phyloP scores from a whole-genome alignment of 2,113 vertebrate species.

The Charina bottae region DNA sequence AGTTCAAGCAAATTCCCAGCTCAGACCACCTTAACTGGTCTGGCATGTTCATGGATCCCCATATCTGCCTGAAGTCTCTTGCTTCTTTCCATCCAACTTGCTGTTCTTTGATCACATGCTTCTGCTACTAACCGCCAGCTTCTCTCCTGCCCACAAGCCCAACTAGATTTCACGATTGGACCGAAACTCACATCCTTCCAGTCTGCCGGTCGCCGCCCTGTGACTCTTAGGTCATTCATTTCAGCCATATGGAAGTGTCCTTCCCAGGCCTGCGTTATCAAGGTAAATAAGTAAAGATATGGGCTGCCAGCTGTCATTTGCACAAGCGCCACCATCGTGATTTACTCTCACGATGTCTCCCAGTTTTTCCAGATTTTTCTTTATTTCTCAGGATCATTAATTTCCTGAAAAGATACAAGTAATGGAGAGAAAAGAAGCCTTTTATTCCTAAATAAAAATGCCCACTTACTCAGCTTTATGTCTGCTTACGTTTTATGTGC shows the following conservation, averaged over 20 bases:
- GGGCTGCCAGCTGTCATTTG: conserved; percentile 55
- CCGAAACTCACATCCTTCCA: not conserved
- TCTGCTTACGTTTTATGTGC: not conserved
- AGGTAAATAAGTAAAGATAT: not conserved
- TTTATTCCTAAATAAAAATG: conserved; percentile 14
- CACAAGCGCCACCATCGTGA: conserved; percentile 50
- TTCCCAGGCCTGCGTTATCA: conserved; percentile 5
- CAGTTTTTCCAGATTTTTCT: conserved; percentile 34
- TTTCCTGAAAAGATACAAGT: conserved; percentile 38
- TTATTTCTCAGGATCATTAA: conserved; percentile 48
- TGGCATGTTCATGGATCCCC: too few relatives aligned
- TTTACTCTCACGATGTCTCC: conserved; percentile 51
- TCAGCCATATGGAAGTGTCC: not conserved
- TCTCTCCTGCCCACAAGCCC: too few relatives aligned
- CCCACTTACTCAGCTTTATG: not conserved
- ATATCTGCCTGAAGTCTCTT: not conserved
- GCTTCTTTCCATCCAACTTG: not conserved
- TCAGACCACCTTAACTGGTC: too few relatives aligned
- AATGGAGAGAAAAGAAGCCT: conserved; percentile 29
- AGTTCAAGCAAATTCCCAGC: too few relatives aligned
- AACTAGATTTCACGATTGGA: not conserved
- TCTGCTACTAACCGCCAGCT: not conserved
- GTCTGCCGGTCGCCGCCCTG: not conserved
- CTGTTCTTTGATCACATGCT: not conserved
- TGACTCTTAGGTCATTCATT: not conserved